Evolutionary conservation across 92 coral and sea anemone genomes (phyloP), one percentile per base, ranked within the genome.

Genomic region (Heliopora coerulea): DNA sequence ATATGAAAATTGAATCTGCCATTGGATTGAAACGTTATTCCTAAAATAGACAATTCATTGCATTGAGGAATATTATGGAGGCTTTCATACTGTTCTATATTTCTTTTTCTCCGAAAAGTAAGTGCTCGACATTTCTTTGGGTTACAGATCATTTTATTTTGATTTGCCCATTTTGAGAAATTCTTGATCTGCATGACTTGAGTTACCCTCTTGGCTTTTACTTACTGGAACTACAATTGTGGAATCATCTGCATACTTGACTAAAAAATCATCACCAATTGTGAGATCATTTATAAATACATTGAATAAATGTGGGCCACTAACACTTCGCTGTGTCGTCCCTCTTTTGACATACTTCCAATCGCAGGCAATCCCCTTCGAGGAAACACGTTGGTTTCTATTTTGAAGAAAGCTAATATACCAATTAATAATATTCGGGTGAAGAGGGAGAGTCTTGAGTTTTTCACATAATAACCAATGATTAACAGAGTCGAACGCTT

Each of bases 401-500:
- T 66, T 39, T 56, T 52, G 21, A 14, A 66, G 48, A 57, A 79
- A 79, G 42, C 68, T 79, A 25, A 65, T 54, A 59, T 67, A 79
- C 83, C 83, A 66, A 40, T 79, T 79, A 40, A 56, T 79, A 39
- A 79, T 65, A 39, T 28, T 54, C 29, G 83, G 77, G 52, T 79
- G 67, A 52, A 79, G 39, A 24, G 57, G 67, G 19, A 79, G 26
- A 35, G 39, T 37, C 23, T 70, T 80, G 13, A 80, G 61, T 80
- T 80, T 80, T 34, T n/a, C 29, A 19, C 75, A 31, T 34, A 80
- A 58, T 42, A 50, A 30, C 28, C 66, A 63, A 28, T 79, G 67
- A 17, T 23, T 78, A 6, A 78, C 78, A 25, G n/a, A 54, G 61
- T 82, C 86, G 56, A 82, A 82, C 6, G 82, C 80, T 72, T 83